Conservation (phyloP, 2,888 invertebrate genomes). For the Eumacrocentrus americanus region DNA sequence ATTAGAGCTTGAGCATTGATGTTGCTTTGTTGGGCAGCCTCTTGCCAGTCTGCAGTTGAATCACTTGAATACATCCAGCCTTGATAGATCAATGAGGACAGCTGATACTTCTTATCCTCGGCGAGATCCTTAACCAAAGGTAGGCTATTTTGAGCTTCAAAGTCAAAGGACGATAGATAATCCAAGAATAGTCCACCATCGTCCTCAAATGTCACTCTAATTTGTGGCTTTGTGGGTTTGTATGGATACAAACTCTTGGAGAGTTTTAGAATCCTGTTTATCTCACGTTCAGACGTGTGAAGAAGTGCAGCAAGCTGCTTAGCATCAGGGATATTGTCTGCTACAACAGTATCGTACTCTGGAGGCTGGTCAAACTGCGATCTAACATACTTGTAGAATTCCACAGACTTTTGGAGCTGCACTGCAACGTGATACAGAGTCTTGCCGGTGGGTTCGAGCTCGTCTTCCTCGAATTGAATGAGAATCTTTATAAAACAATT, state of each 20-base stretch:
- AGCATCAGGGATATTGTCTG: conserved; percentile 39
- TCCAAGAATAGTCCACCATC: conserved; percentile 52
- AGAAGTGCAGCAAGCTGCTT: conserved; percentile 45
- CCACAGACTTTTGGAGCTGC: conserved; percentile 47
- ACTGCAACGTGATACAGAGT: conserved; percentile 44
- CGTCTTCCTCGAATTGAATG: conserved; percentile 46
- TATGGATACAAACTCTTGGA: conserved; percentile 46
- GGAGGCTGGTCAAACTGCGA: conserved; percentile 48
- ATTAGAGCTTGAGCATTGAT: conserved; percentile 72
- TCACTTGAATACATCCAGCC: conserved; percentile 59
- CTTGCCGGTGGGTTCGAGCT: conserved; percentile 48
- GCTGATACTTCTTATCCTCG: conserved; percentile 57
- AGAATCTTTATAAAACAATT: conserved; percentile 59
- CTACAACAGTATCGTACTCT: conserved; percentile 49
- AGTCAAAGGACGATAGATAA: conserved; percentile 58
- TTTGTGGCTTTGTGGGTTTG: conserved; percentile 37
- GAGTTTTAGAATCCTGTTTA: conserved; percentile 57
- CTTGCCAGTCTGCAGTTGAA: conserved; percentile 56
- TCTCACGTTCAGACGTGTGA: conserved; percentile 58
- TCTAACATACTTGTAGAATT: conserved; percentile 52
- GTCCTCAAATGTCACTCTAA: conserved; percentile 56
- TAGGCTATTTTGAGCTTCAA: conserved; percentile 50
- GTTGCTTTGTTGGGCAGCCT: conserved; percentile 61
- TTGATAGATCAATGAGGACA: conserved; percentile 61
- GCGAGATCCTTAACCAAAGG: conserved; percentile 59